Base-by-base conservation (phyloP, 2,113 vertebrate species). In the Cyphomyrus plagiostoma region DNA sequence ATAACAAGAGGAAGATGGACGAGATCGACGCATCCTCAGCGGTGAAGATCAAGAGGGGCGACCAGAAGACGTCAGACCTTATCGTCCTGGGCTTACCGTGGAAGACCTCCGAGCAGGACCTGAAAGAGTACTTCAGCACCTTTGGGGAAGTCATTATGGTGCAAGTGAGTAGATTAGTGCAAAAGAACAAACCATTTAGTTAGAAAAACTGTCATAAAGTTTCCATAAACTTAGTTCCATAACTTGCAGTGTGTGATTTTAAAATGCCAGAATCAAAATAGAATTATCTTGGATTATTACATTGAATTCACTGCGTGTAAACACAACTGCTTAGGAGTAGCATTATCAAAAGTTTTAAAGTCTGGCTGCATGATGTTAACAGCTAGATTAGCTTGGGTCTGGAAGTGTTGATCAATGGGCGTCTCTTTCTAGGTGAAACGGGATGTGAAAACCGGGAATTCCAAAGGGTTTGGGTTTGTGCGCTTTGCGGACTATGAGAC, bases 1-100 rank as follows among this genome's bases (percentile, higher is more conserved):
- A 99, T 95, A 99, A 99, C 93, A 99, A 99, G 93, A 97, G 98
- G 90, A 99, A 99, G 95, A 99, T 99, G 98, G 98, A 99, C 88
- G 98, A 99, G 95, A 97, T 98, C 1, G 98, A 99, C 90, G 98
- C 98, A 42, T 98, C 98, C 0, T 99, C 98, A 19, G 98, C 98
- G 3, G 98, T 98, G 86, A 99, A 99, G 94, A 96, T 99, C 91
- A 99, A 99, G 93, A 96, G 98, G 89, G 98, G 98, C 11, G 97
- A 98, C 88, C 98, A 98, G 94, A 99, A 99, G 93, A 99, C 98
- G 0, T 99, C 98, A 0, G 98, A 99, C 91, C 95, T 99, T n/a
- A 99, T 99, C 93, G 98, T 99, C 11, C 93, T 99, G 88, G 98
- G 98, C 11, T 96, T 99, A 89, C 98, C 98, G 0, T 99, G 98